Evolutionary conservation across 1,140 invertebrate species (phyloP), one percentile per base, ranked within the genome.

Genomic region (Teleopsis dalmanni): DNA sequence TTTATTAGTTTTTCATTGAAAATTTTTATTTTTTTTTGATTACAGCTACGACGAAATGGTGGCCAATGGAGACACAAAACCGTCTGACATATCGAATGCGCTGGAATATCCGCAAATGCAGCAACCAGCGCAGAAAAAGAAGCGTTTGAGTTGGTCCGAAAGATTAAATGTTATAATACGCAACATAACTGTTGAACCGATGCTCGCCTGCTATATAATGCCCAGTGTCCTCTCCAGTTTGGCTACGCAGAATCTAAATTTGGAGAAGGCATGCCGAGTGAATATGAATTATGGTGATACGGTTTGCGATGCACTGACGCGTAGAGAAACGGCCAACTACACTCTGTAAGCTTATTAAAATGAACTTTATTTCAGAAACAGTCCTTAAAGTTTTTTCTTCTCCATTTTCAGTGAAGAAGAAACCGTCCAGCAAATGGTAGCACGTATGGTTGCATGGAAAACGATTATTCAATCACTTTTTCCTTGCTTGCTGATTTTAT

Each of bases 191-290:
- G 84, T 88, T 4, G 86, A 89, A 59, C 85, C 85, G 0, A 83
- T 88, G 71, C 64, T 88, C 26, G 83, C 83, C 0, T 83, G 82
- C 52, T 88, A 87, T 60, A 85, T 88, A 13, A 86, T 88, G 74
- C 83, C 85, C 1, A 84, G 83, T 48, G 84, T 87, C 13, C 69
- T 88, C 1, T 82, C 85, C 1, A 80, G 79, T n/a, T 63, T 88
- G 31, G 85, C 85, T 16, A 86, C 83, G 13, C 84, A 87, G 66
- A 88, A 90, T 70, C 72, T 91, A 13, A 88, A 87, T 58, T 74
- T 90, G 56, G 86, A 89, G 65, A 89, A 89, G 68, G 87, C 87
- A 0, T 91, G 88, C 59, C 72, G 85, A 45, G 85, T 91, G 0
- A 89, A 90, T 68, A 75, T 90, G 47, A 76, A 70, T 10, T 85